Base-by-base conservation (phyloP, 1,140 invertebrate genomes). In the Trialeurodes vaporariorum region DNA sequence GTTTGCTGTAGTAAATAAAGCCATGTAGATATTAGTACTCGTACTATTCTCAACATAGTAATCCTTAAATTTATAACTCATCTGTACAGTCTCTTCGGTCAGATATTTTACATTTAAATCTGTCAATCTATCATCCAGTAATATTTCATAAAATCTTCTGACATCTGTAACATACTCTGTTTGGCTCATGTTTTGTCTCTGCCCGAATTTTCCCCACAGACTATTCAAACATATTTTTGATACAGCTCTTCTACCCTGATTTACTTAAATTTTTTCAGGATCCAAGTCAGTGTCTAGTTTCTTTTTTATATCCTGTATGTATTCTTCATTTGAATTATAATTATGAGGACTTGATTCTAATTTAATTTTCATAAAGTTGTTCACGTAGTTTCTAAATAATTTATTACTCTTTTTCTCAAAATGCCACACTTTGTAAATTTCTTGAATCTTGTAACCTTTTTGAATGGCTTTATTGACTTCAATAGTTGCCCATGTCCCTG, bases 1-100 rank as follows among this genome's bases (percentile, higher is more conserved):
- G 64, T 76, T 74, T 13, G 76, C 73, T 1, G 78, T 80, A 1
- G 74, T 76, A 63, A 75, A 79, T 0, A 71, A 73, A 9, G 76
- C 77, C 1, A 79, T 71, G 24, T 74, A 69, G 11, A 79, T 73
- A 67, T 78, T 79, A 2, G 75, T 73, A 34, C 27, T 72, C 1
- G 1, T 1, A 1, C 63, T 40, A 1, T 63, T 22, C 12, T 63
- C 60, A 2, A 63, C 12, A 25, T 64, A 68, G 2, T 73, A 70
- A 27, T 72, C 64, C 12, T 69, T 72, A 24, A 71, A 59, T 17
- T 61, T 64, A 25, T 68, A 74, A 59, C 67, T 72, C 17, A 74
- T 65, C 24, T 76, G 70, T 17, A 74, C 21, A 1, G 68, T 64
- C 9, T 72, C 40, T 25, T 77, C 72, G 61, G 71, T 75, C 17